Evolutionary conservation across 2,113 vertebrate species (phyloP), one percentile per base, ranked within the genome.

Genomic region (Anarrhichthys ocellatus): DNA sequence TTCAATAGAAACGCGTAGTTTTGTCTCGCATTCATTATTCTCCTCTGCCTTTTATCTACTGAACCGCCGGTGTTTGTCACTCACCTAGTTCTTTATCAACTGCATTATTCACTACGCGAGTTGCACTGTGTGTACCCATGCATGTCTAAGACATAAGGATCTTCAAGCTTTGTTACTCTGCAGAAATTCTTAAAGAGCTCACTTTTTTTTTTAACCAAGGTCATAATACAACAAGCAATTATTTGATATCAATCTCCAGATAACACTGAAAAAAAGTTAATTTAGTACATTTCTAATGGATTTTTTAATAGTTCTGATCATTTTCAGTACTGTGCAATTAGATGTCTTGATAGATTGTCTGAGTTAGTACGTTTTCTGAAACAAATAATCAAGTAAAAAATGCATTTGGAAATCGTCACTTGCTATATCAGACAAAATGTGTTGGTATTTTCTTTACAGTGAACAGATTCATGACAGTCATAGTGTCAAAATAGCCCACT

Each of bases 1-100:
- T 82, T 77, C 69, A 84, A 62, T 46, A 36, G 62, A 87, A 73
- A 71, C 20, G 0, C 18, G 62, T 46, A 66, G 66, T 44, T 73
- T 81, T 68, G 79, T 84, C 86, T 83, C 62, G 74, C 79, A 84
- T 91, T 90, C 89, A 91, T 89, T 82, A 32, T 20, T 11, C 22
- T 56, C n/a, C 86, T 87, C 73, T 89, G 80, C 36, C 69, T 87
- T 79, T 91, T 87, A 92, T 93, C 75, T 82, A 85, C 86, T 87
- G 38, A 84, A 80, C 69, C 9, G 0, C 9, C 59, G 70, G 75
- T 71, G 75, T 82, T 82, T 71, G 81, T 91, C 81, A 77, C 73
- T 85, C 52, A 18, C 58, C 69, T 86, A 38, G 62, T 82, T 85
- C 78, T 88, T 91, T 87, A 93, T 90, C 88, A 88, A 87, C 81